Base-by-base conservation (phyloP, 23 tunicate species). In the Trididemnum nubilum region DNA sequence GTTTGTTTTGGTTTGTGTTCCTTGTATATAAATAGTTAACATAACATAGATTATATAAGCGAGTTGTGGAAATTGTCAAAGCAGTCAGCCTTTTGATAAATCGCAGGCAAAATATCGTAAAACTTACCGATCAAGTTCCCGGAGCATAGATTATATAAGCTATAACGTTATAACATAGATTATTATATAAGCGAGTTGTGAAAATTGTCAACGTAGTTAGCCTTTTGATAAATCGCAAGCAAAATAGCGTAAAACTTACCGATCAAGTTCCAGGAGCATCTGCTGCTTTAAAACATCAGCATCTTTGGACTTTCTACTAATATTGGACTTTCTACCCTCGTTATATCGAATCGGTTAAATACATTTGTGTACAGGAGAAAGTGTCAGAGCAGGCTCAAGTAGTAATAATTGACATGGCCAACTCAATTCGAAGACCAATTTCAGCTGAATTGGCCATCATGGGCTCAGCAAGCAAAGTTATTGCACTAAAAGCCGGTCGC, bases 401-500 rank as follows among this genome's bases (percentile, higher is more conserved):
- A 39, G 99, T 96, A 25, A 96, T 96, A 24, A 88, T 96, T 36
- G 99, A 96, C 49, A 83, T 96, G 64, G 99, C 99, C 36, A 96
- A 96, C 76, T 97, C 99, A 39, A 96, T 96, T 71, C 97, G 99
- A 0, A 83, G 99, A 60, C 99, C 99, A 5, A 96, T 96, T 32
- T 91, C 99, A 36, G 99, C 99, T n/a, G 99, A 96, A 21, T 91
- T 90, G 2, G 99, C 99, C 2, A 96, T 96, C 39, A 96, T 96
- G 99, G 91, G 91, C 83, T 97, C 99, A 15, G 94, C 96, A 24
- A 88, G 95, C 76, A 96, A 96, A 96, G 97, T 96, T 18, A 96
- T 96, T 49, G 99, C 99, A 1, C 77, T 96, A 36, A 96, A 96
- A 91, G 99, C 99, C 50, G 99, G 97, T 28, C 85, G 96, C n/a